These are phyloP conservation scores for Mus minutoides DNA, from an alignment of 2,797 vertebrate genomes.

Conservation along the genomic window DNA sequence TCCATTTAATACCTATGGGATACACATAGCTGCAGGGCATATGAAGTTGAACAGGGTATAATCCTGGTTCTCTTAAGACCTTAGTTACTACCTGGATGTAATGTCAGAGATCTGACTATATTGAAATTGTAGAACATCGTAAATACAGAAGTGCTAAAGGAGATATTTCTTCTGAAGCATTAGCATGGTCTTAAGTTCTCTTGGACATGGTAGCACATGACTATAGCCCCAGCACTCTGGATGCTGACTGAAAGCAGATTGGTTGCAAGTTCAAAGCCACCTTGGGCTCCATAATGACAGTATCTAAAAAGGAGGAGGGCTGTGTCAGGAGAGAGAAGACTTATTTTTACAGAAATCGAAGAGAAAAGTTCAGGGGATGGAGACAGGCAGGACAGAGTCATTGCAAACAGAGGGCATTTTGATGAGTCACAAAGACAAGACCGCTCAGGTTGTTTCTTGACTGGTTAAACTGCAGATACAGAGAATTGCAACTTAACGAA, in stretches of 20 bases:
- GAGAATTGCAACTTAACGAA: not conserved
- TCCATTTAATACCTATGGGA: not conserved
- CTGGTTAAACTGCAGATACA: constrained; percentile 9
- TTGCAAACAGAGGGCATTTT: not conserved
- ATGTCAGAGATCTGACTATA: constrained; percentile 1
- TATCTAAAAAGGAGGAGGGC: not conserved
- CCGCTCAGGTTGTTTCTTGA: not conserved
- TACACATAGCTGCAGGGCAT: not conserved
- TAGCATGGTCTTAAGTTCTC: not conserved
- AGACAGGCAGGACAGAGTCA: not conserved
- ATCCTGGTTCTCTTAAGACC: not conserved
- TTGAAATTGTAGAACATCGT: not conserved
- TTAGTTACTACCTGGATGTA: not conserved
- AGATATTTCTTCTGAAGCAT: constrained; percentile 13
- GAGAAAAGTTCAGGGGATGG: not conserved
- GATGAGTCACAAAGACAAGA: not conserved
- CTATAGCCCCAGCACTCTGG: not conserved
- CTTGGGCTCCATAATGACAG: not conserved
- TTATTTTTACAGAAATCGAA: constrained; percentile 22
- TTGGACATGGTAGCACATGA: not conserved
- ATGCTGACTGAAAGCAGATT: not conserved
- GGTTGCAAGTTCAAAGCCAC: not conserved
- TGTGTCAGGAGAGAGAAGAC: not conserved
- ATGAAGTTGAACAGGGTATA: not conserved
- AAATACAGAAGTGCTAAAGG: not conserved